Evolutionary conservation across 2,888 invertebrate species (phyloP).

Genomic region (Globia sparganii): DNA sequence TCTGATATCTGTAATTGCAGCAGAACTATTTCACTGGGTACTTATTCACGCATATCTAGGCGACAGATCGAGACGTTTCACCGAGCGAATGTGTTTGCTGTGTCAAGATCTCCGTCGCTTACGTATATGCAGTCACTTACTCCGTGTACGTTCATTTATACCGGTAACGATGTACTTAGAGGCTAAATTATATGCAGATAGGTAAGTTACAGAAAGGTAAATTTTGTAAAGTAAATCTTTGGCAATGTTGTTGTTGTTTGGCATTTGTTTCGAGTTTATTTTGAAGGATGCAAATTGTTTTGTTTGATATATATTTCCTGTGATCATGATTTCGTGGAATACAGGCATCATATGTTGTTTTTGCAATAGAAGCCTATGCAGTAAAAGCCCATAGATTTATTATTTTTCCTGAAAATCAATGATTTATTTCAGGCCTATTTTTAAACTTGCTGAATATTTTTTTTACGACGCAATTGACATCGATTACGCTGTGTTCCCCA

Average conservation of each 20-base stretch:
- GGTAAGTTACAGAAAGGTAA: neutral
- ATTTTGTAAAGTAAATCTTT: neutral
- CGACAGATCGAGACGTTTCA: constrained; percentile 51
- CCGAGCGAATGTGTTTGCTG: constrained; percentile 65
- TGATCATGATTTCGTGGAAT: neutral
- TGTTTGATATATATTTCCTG: neutral
- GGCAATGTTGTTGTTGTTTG: too few relatives aligned
- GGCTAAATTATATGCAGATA: constrained; percentile 28
- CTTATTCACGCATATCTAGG: constrained; percentile 57
- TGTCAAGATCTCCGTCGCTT: constrained; percentile 61
- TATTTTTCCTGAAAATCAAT: neutral
- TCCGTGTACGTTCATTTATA: constrained; percentile 44
- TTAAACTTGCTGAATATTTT: neutral
- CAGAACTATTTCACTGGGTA: constrained; percentile 54
- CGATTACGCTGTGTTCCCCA: neutral
- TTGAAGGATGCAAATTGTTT: neutral
- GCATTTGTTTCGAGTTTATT: neutral
- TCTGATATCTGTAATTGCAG: constrained; percentile 57
- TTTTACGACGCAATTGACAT: neutral
- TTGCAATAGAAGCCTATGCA: neutral
- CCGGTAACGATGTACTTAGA: constrained; percentile 35
- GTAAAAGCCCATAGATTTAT: neutral
- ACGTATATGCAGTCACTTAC: constrained; percentile 59
- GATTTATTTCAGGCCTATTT: neutral
- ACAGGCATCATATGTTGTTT: neutral